These are phyloP conservation scores for Thalassaphorura encarpata DNA, from an alignment of 1,140 invertebrate species.

Conservation along the genomic window DNA sequence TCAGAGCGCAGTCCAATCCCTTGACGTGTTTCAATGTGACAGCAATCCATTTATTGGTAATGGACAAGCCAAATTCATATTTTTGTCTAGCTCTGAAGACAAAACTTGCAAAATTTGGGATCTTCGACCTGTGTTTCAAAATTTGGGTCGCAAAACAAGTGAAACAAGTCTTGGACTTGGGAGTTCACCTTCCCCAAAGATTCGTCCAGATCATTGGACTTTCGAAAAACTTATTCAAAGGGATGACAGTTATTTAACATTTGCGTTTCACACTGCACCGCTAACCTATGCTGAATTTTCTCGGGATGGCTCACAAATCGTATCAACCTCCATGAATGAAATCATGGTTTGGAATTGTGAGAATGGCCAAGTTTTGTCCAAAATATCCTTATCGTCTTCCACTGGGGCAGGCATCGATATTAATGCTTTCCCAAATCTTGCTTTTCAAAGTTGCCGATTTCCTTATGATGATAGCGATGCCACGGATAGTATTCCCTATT, in stretches of 20 bases:
- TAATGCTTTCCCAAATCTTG: conserved; percentile 1
- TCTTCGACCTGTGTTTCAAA: conserved; percentile 28
- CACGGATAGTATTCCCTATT: conserved; percentile 2
- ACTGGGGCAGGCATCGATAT: background rate
- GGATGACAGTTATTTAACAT: conserved; percentile 21
- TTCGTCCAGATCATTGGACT: conserved; percentile 16
- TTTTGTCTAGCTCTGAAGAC: conserved; percentile 40
- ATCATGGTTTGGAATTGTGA: conserved; percentile 21
- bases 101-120: conserved; percentile 46
- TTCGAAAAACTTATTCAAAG: background rate
- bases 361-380: conserved; percentile 18
- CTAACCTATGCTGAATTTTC: conserved; percentile 23
- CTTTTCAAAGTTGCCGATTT: conserved; percentile 15
- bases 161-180: background rate
- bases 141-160: background rate
- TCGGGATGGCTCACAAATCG: conserved; percentile 9
- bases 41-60: background rate
- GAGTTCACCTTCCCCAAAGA: conserved; percentile 23
- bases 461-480: background rate
- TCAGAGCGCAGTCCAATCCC: conserved; percentile 22
- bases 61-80: conserved; percentile 9
- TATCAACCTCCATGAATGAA: conserved; percentile 25
- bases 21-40: conserved; percentile 1
- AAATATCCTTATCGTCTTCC: conserved; percentile 13
- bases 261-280: conserved; percentile 21